Conservation (phyloP, 2,888 invertebrate genomes). For the Bursaphelenchus okinawaensis region DNA sequence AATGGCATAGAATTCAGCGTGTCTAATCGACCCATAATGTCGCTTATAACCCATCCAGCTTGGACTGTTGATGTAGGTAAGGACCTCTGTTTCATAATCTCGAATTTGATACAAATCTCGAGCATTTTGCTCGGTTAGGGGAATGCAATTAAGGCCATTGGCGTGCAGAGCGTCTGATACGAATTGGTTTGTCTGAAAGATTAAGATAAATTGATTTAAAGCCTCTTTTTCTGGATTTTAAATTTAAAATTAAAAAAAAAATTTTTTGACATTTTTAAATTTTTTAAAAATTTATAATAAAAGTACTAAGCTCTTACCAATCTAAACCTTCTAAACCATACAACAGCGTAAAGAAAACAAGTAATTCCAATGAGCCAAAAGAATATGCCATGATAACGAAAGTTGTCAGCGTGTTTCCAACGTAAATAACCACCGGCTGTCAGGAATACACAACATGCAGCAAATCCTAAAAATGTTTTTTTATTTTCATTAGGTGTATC, state of each 20-base stretch:
- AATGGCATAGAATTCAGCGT: constrained; percentile 5
- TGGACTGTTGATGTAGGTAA: not conserved
- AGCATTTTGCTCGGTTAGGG: constrained; percentile 9
- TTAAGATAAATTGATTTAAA: too few species aligned
- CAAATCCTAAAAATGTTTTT: not conserved
- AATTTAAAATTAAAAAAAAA: too few species aligned
- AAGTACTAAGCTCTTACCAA: constrained; percentile 1
- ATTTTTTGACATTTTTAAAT: too few species aligned
- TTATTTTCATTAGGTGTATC: not conserved
- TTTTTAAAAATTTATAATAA: not conserved
- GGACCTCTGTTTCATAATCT: constrained; percentile 4
- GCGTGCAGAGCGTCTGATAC: constrained; percentile 7
- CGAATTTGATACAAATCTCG: constrained; percentile 4
- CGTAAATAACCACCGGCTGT: not conserved
- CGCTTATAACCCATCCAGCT: not conserved
- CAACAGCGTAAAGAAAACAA: not conserved
- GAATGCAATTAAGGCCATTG: not conserved
- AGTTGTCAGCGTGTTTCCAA: not conserved
- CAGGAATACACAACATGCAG: not conserved
- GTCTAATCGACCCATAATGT: constrained; percentile 1
- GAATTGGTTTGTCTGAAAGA: constrained; percentile 2
- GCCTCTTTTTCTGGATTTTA: too few species aligned
- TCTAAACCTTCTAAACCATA: constrained; percentile 1
- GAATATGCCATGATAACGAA: constrained; percentile 4
- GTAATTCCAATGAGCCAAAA: not conserved